These are phyloP conservation scores for Cybosia mesomella DNA, from an alignment of 2,888 invertebrate species.

Conservation along the genomic window DNA sequence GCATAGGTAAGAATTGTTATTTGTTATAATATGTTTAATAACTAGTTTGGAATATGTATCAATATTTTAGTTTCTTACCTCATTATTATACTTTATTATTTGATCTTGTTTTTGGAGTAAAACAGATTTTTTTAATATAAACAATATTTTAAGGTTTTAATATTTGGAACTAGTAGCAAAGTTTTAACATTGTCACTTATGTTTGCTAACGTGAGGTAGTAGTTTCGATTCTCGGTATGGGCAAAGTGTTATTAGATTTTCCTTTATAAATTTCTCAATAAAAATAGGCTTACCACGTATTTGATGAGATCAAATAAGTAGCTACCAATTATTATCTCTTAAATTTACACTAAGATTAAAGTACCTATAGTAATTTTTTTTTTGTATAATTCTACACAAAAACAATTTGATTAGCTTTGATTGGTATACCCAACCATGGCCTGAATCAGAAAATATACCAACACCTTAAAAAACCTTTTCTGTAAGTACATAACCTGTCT, in stretches of 20 bases:
- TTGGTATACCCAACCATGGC: not conserved
- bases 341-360: no score
- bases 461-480: slow-evolving; percentile 8
- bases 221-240: no score
- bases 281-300: not conserved
- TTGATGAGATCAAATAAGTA: no score
- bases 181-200: no score
- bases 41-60: not conserved
- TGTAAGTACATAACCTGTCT: slow-evolving; percentile 22
- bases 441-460: not conserved
- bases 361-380: no score
- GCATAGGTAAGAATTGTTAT: slow-evolving; percentile 64
- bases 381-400: not conserved
- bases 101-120: not conserved
- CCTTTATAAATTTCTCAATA: not conserved
- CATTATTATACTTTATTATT: not conserved
- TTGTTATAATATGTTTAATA: slow-evolving; percentile 33
- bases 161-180: not conserved
- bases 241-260: no score
- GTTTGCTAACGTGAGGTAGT: no score
- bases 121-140: not conserved
- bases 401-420: not conserved
- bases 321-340: no score
- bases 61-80: not conserved
- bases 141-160: not conserved